phyloP scores from a whole-genome alignment of 1,140 invertebrate genomes.

The Bombus ignitus region DNA sequence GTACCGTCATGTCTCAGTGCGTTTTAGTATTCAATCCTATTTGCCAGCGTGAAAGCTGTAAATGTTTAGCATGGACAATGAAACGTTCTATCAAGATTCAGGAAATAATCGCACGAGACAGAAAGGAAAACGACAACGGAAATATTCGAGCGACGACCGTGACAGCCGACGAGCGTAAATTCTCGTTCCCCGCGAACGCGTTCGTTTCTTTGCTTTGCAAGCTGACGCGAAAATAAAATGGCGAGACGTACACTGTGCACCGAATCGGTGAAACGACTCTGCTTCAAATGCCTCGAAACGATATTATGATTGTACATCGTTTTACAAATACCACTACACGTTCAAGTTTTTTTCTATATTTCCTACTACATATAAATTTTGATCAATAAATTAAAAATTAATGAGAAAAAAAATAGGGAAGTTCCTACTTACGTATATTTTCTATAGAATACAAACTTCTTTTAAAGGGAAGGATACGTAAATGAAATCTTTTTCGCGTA shows the following conservation, averaged over 20 bases:
- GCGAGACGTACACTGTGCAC: neutral
- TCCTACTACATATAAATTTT: too few species aligned
- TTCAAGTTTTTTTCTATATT: too few species aligned
- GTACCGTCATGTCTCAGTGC: neutral
- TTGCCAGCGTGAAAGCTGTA: neutral
- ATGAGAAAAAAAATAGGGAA: neutral
- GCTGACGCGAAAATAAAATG: conserved; percentile 36
- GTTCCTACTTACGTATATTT: neutral
- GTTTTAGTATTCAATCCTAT: neutral
- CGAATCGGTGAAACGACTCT: neutral
- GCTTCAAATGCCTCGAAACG: too few species aligned
- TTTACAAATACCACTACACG: neutral
- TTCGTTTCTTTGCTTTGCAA: conserved; percentile 16
- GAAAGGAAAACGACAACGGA: neutral
- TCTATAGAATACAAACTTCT: neutral
- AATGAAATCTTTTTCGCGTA: too few species aligned
- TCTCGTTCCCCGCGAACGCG: neutral
- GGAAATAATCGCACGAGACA: neutral
- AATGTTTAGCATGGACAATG: neutral
- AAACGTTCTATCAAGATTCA: neutral
- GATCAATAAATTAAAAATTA: neutral
- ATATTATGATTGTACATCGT: neutral
- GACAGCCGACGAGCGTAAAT: conserved; percentile 37
- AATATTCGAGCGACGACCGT: neutral
- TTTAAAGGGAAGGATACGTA: too few species aligned